Percentiles rank a stretch among this genome's conserved stretches.
These are phyloP conservation scores for Epinephelus cyanopodus DNA, from an alignment of 2,113 vertebrate species.

Conservation along the genomic window DNA sequence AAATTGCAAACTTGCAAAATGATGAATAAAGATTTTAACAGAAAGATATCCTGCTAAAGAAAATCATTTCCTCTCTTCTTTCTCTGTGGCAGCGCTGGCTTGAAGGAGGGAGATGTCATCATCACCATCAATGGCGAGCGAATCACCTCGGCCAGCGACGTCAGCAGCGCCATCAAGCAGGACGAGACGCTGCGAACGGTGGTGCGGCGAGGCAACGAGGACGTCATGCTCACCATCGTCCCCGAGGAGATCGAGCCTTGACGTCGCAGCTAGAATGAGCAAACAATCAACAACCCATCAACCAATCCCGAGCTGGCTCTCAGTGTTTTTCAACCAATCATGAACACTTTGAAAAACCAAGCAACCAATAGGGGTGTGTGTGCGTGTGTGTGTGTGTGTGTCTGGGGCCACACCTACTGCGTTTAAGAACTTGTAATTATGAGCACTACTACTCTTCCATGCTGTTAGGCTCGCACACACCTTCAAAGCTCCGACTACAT, in stretches of 20 bases:
- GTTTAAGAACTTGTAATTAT: conserved; percentile 47
- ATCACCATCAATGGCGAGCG: conserved; percentile 97
- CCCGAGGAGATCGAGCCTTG: conserved; percentile 94
- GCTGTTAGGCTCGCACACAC: not conserved
- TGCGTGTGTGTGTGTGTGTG: conserved; percentile 28
- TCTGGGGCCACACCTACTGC: conserved; percentile 39
- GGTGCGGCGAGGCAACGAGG: conserved; percentile 95
- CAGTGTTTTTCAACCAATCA: conserved; percentile 78
- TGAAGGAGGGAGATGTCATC: conserved; percentile 95
- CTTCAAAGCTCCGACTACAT: not conserved
- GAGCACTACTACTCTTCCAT: conserved; percentile 18
- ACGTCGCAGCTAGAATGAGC: conserved; percentile 74
- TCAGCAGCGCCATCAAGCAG: conserved; percentile 92
- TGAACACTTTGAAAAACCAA: conserved; percentile 72
- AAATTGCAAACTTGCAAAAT: too few species aligned
- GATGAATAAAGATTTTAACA: too few species aligned
- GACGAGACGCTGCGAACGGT: conserved; percentile 89
- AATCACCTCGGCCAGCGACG: conserved; percentile 91
- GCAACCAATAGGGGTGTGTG: conserved; percentile 25
- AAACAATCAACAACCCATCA: conserved; percentile 36
- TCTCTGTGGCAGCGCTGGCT: conserved; percentile 86
- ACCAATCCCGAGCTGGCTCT: conserved; percentile 87
- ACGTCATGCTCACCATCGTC: conserved; percentile 90
- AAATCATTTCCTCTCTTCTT: not conserved
- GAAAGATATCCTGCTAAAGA: not conserved